A percentile compares a stretch with the other conserved stretches of the same genome.
phyloP scores from a whole-genome alignment of 2,797 vertebrate genomes.

The Megalops cyprinoides region DNA sequence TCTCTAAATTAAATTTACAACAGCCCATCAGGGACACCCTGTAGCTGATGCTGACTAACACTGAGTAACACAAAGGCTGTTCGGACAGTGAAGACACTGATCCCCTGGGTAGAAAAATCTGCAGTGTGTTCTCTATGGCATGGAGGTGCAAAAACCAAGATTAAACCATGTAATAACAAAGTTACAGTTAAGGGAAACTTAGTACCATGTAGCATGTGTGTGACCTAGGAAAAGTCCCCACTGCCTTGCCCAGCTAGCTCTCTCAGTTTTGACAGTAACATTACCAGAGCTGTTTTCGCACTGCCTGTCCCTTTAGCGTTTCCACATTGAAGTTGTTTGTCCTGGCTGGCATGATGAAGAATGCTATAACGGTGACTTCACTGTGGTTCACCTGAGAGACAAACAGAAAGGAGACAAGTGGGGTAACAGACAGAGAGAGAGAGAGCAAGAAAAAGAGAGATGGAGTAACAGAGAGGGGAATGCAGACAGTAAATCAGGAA shows the following conservation, averaged over 20 bases:
- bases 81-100: neutral
- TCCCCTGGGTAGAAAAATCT: neutral
- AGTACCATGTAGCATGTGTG: no score
- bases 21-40: neutral
- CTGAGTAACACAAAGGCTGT: neutral
- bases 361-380: slow-evolving; percentile 83
- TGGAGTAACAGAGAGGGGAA: neutral
- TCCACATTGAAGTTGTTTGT: slow-evolving; percentile 97
- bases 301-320: slow-evolving; percentile 90
- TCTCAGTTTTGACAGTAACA: slow-evolving; percentile 37
- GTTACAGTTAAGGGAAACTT: no score
- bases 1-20: neutral
- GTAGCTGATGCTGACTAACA: neutral
- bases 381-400: slow-evolving; percentile 84
- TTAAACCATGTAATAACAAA: no score
- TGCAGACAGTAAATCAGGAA: no score
- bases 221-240: no score
- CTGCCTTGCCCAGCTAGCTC: slow-evolving; percentile 37
- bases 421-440: neutral
- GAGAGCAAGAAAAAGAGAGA: no score
- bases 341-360: slow-evolving; percentile 94
- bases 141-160: no score
- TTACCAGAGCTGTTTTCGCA: slow-evolving; percentile 93
- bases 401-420: neutral
- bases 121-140: no score